Percentiles rank a stretch among this genome's conserved stretches.
phyloP scores from a whole-genome alignment of 2,113 vertebrate genomes.

The Saguinus midas region DNA sequence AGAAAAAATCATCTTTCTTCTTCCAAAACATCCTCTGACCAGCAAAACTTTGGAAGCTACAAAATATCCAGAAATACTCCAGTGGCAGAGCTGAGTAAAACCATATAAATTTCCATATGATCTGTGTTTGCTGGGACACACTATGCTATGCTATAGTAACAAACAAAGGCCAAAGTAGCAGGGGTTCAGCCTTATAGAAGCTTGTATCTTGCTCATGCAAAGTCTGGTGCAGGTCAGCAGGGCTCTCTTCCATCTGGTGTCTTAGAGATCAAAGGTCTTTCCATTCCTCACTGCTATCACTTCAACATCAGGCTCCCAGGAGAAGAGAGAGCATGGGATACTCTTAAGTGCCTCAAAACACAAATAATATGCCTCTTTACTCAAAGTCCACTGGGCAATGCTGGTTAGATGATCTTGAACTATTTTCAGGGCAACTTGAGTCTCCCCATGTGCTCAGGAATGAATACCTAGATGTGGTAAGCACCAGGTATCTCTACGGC shows the following conservation, averaged over 20 bases:
- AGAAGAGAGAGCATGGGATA: neutral
- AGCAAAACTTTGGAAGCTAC: neutral
- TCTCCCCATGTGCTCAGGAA: neutral
- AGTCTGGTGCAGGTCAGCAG: neutral
- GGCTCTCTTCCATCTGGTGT: neutral
- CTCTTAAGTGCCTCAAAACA: neutral
- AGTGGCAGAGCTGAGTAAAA: neutral
- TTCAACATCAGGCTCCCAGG: neutral
- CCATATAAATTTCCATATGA: neutral
- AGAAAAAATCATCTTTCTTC: neutral
- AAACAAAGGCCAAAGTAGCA: neutral
- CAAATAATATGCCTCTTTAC: neutral
- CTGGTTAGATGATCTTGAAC: neutral
- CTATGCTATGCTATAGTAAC: neutral
- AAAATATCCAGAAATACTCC: neutral
- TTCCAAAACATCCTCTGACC: neutral
- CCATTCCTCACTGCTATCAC: neutral
- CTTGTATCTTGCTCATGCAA: neutral
- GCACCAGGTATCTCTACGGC: neutral
- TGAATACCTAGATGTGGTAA: neutral
- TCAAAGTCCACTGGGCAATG: neutral
- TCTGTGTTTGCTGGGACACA: neutral
- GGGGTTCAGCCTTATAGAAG: neutral
- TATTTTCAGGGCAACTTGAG: neutral
- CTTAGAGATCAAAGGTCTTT: neutral